phyloP scores from a whole-genome alignment of 2,888 invertebrate genomes.

The Xylota segnis region DNA sequence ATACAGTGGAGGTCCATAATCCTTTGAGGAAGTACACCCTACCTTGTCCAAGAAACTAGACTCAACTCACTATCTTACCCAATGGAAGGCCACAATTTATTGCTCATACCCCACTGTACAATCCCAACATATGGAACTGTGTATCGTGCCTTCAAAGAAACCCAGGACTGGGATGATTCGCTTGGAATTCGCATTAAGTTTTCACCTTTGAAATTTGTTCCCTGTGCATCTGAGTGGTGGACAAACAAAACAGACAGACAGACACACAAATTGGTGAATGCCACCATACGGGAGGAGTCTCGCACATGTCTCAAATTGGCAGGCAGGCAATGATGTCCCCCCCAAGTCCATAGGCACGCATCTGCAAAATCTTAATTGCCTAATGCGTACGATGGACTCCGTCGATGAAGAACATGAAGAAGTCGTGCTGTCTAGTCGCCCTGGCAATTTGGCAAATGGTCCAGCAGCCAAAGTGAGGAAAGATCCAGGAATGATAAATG shows the following conservation, averaged over 20 bases:
- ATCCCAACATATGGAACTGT: neutral
- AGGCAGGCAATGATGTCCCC: constrained; percentile 51
- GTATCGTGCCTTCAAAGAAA: constrained; percentile 36
- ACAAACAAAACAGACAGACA: constrained; percentile 7
- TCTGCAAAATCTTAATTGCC: constrained; percentile 66
- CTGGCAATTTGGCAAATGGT: constrained; percentile 71
- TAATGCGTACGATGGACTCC: constrained; percentile 65
- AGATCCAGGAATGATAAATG: constrained; percentile 72
- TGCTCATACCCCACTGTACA: constrained; percentile 14
- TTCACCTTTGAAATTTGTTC: constrained; percentile 72
- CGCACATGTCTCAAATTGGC: constrained; percentile 53
- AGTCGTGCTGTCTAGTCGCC: constrained; percentile 29
- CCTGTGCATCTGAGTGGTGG: constrained; percentile 15
- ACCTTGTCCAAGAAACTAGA: no score
- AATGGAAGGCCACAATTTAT: no score
- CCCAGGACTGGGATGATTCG: constrained; percentile 50
- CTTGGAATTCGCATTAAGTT: constrained; percentile 63
- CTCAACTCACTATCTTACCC: no score
- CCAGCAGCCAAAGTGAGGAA: constrained; percentile 55
- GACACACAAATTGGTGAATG: constrained; percentile 2
- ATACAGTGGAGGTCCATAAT: no score
- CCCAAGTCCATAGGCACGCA: constrained; percentile 54
- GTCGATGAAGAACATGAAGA: constrained; percentile 19
- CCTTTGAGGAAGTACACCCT: no score
- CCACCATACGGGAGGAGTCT: constrained; percentile 38